Conservation (phyloP, 2,888 invertebrate species). For the Drosophila robusta region DNA sequence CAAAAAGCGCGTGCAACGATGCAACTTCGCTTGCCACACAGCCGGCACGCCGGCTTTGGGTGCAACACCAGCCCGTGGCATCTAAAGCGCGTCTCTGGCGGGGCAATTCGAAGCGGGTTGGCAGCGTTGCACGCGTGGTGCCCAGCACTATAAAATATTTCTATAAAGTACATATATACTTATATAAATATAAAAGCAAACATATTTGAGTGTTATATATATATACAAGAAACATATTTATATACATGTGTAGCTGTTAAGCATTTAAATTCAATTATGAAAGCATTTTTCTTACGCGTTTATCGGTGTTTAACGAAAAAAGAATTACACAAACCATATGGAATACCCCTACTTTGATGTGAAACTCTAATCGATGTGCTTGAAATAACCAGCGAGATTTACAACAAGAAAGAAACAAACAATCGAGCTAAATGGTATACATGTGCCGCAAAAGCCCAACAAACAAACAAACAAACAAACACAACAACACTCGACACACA, state of each 20-base stretch:
- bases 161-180: conserved; percentile 25
- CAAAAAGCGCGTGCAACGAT: conserved; percentile 31
- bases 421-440: conserved; percentile 70
- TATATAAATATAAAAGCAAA: conserved; percentile 26
- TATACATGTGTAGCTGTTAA: conserved; percentile 73
- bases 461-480: conserved; percentile 14
- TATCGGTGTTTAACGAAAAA: conserved; percentile 60
- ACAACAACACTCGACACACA: conserved; percentile 10
- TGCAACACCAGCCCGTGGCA: conserved; percentile 74
- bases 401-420: conserved; percentile 19
- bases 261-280: conserved; percentile 71
- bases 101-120: conserved; percentile 23
- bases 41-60: conserved; percentile 52
- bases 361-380: conserved; percentile 63
- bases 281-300: conserved; percentile 65
- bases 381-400: conserved; percentile 49
- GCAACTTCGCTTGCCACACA: conserved; percentile 18
- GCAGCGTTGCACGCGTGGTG: conserved; percentile 28
- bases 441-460: conserved; percentile 57
- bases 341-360: conserved; percentile 23
- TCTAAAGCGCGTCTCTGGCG: conserved; percentile 52
- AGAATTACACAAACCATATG: conserved; percentile 11
- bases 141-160: conserved; percentile 32
- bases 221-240: conserved; percentile 41
- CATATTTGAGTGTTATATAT: conserved; percentile 56